Evolutionary conservation across 2,797 vertebrate genomes (phyloP).

Genomic region (Urosaurus nigricauda): DNA sequence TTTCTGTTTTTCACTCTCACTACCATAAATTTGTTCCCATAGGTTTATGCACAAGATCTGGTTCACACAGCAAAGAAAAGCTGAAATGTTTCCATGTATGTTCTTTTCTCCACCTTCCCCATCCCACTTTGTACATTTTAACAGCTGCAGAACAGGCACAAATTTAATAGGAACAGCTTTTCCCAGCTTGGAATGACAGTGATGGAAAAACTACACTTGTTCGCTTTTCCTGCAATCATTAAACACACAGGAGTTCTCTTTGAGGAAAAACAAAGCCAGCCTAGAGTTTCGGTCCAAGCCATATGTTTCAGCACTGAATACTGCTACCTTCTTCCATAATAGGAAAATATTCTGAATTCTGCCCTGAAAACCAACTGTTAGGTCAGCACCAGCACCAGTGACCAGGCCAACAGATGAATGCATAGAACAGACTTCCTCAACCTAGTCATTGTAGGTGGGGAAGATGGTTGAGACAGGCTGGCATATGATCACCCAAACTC

Average conservation of each 20-base stretch:
- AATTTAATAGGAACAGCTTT: background rate
- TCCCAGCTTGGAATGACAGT: background rate
- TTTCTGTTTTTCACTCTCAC: too few relatives aligned
- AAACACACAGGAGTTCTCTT: background rate
- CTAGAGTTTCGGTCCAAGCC: background rate
- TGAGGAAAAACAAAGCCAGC: background rate
- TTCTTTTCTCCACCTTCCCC: background rate
- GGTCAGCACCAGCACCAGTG: slow-evolving; percentile 45
- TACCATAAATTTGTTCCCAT: background rate
- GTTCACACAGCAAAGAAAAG: background rate
- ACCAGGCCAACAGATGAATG: slow-evolving; percentile 41
- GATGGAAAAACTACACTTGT: background rate
- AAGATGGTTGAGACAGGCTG: background rate
- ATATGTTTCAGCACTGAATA: background rate
- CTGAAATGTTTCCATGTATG: background rate
- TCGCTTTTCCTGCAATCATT: background rate
- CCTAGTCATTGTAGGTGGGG: background rate
- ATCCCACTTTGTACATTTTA: background rate
- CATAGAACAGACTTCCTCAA: background rate
- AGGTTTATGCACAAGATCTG: background rate
- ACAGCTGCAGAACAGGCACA: background rate
- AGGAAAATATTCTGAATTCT: background rate
- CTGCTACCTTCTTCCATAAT: background rate
- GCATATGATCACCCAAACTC: background rate
- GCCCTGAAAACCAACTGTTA: slow-evolving; percentile 48